A percentile compares a stretch with the other conserved stretches of the same genome.
Evolutionary conservation across 2,113 vertebrate species (phyloP).

Genomic region (Haemorhous mexicanus): DNA sequence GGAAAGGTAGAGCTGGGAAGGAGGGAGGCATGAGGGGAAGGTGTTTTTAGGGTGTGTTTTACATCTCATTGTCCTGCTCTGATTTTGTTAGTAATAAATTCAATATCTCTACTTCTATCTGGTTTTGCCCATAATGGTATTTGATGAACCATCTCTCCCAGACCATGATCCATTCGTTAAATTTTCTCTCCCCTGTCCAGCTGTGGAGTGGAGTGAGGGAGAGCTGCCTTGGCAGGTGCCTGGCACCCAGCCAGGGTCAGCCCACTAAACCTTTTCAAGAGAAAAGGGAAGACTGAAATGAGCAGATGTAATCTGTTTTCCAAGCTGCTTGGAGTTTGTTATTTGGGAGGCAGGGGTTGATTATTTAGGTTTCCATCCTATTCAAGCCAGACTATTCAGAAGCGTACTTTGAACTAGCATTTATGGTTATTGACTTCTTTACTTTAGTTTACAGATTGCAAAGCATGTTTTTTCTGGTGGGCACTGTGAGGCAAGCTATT

Average conservation of each 20-base stretch:
- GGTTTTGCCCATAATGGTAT: background rate
- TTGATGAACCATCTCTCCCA: background rate
- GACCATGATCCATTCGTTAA: accelerated
- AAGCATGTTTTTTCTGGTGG: background rate
- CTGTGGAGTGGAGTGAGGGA: accelerated
- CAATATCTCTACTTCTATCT: background rate
- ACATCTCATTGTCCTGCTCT: background rate
- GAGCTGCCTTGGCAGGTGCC: background rate
- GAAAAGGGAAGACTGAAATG: background rate
- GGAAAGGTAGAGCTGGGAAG: background rate
- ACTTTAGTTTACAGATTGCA: background rate
- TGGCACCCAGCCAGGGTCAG: background rate
- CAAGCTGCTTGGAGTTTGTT: background rate
- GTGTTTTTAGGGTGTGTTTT: background rate
- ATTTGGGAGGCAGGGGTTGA: background rate
- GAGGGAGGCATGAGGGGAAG: accelerated
- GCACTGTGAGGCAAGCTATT: background rate
- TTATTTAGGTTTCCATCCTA: background rate
- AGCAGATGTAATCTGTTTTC: background rate
- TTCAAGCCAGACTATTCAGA: background rate
- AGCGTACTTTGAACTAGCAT: background rate
- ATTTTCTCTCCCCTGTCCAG: background rate
- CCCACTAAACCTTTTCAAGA: background rate
- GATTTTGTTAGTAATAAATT: background rate
- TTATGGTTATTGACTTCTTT: background rate